Evolutionary conservation across 2,797 vertebrate species (phyloP), one percentile per base, ranked within the genome.

Genomic region (Aeoliscus strigatus): DNA sequence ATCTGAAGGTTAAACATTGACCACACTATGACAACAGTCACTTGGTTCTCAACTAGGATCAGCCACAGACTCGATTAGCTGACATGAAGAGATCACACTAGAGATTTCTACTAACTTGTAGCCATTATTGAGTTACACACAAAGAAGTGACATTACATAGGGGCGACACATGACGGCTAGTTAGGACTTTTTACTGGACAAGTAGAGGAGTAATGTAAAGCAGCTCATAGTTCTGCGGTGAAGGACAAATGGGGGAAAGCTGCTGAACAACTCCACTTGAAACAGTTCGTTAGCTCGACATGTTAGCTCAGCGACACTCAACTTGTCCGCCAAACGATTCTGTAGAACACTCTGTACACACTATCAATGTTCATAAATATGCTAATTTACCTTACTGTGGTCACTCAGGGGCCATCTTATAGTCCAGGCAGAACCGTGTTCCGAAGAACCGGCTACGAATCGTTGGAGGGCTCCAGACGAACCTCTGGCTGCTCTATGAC

Each of bases 1-100:
- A 42, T 11, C 27, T 24, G 3, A 0, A 15, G 7, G 66, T 64
- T 66, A 70, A 52, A 65, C 31, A 67, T 54, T 80, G 8, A 64
- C 65, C 17, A 34, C 9, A 40, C n/a, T n/a, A n/a, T n/a, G n/a
- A 4, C 29, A 45, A 42, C 31, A 47, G 32, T 6, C 14, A 29
- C 8, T 2, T 27, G 56, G 3, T 17, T 44, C 16, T 39, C 13
- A 32, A 28, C 31, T n/a, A n/a, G 38, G 39, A 38, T 41, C n/a
- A 16, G 12, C 4, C 15, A 21, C 3, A n/a, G 3, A 10, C 3
- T 26, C 8, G 6, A 28, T 30, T 12, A 29, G 9, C 4, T 6
- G 14, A 34, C 9, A n/a, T 13, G 14, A n/a, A 14, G 2, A 18
- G 8, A 4, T 4, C 21, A 23, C 21, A 23, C 21, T n/a, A n/a